Evolutionary conservation across 1,140 invertebrate species (phyloP).

Genomic region (Physella acuta): DNA sequence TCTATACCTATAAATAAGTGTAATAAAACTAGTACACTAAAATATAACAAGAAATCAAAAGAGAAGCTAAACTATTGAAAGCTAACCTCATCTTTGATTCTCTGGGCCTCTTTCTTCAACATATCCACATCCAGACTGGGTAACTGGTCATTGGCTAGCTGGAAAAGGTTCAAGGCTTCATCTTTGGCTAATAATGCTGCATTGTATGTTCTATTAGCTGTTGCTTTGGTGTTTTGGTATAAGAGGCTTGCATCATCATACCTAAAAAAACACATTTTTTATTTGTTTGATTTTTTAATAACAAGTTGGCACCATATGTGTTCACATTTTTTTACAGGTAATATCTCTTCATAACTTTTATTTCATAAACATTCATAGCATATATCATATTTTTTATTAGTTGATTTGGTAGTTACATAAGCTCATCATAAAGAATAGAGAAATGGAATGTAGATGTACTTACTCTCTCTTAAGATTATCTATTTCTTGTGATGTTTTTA

Average conservation of each 20-base stretch:
- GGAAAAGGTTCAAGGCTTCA: conserved; percentile 76
- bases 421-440: background rate
- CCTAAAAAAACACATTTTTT: conserved; percentile 26
- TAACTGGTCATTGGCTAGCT: conserved; percentile 73
- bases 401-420: background rate
- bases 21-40: background rate
- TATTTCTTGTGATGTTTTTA: conserved; percentile 64
- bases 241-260: conserved; percentile 57
- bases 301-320: background rate
- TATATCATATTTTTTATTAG: background rate
- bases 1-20: background rate
- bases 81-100: conserved; percentile 25
- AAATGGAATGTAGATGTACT: conserved; percentile 10
- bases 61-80: background rate
- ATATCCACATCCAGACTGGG: conserved; percentile 73
- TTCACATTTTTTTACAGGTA: background rate
- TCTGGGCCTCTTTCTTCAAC: conserved; percentile 68
- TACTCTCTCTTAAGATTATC: conserved; percentile 49
- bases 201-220: conserved; percentile 72
- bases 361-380: background rate
- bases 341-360: background rate
- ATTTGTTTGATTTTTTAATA: background rate
- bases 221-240: conserved; percentile 69
- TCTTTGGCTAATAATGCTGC: conserved; percentile 76
- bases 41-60: background rate